Conservation (phyloP, 2,888 invertebrate genomes). For the Drosophila algonquin region DNA sequence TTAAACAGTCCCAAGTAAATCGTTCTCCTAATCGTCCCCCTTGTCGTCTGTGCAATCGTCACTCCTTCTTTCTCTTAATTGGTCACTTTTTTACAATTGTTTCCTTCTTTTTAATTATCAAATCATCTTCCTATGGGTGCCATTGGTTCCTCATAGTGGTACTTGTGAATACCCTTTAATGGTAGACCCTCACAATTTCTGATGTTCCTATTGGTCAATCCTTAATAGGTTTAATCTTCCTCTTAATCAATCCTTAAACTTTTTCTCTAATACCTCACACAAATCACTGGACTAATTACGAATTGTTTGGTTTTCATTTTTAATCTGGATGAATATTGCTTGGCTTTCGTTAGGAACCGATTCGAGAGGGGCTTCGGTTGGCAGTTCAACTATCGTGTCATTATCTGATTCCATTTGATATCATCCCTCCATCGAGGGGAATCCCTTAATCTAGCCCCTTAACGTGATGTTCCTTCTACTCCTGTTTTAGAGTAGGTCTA, state of each 20-base stretch:
- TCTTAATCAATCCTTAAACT: not conserved
- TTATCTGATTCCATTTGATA: not conserved
- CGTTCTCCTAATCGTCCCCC: not conserved
- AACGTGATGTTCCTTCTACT: not conserved
- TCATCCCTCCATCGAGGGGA: not conserved
- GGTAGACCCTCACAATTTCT: not conserved
- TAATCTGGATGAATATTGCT: not conserved
- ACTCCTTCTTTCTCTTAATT: no score
- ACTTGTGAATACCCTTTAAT: not conserved
- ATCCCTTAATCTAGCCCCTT: no score
- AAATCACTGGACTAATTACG: slow-evolving; percentile 25
- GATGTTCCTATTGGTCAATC: not conserved
- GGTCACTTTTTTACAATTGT: no score
- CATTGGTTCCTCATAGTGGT: not conserved
- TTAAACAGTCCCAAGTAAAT: not conserved
- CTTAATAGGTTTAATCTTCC: not conserved
- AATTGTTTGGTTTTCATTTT: not conserved
- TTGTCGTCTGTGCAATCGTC: not conserved
- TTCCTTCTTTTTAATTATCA: no score
- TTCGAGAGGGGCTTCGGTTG: slow-evolving; percentile 9
- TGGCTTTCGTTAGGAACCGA: slow-evolving; percentile 29
- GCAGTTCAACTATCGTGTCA: not conserved
- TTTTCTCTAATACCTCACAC: not conserved
- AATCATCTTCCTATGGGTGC: not conserved
- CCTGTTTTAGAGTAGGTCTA: not conserved